Base-by-base conservation (phyloP, 2,113 vertebrate species). In the Cyprinodon tularosa region DNA sequence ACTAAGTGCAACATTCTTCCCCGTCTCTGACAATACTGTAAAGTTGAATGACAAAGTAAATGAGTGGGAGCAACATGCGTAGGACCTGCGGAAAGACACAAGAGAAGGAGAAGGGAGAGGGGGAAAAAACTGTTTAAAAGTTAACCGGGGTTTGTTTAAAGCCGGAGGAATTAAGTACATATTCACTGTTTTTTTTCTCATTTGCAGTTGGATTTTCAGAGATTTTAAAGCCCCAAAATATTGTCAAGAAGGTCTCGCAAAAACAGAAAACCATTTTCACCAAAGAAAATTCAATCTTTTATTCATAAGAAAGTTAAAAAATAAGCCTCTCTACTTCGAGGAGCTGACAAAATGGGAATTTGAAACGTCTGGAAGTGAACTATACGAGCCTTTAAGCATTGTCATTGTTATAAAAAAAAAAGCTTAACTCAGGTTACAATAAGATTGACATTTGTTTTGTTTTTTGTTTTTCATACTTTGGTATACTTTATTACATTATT, bases 21-120 rank as follows among this genome's bases (percentile, higher is more conserved):
- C 76, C 68, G 73, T 83, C 80, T 82, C 66, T 10, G 75, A 78
- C 89, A 80, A 66, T 74, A 73, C 74, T 62, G 78, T 83, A 71
- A 66, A 64, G 76, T 83, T 77, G 68, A 88, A 60, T 76, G 80
- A 82, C 68, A n/a, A 59, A 48, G 60, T 65, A 65, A 61, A 45
- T 47, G 66, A 77, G 66, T 65, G 66, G 17, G 36, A 66, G 68
- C 40, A 59, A 39, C 7, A 15, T 74, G 48, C 83, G 17, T 72
- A 66, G 70, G 74, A 53, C 60, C 64, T 36, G 29, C 29, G 68
- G 38, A 78, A 64, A 72, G 20, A 47, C 50, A 57, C 59, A 40
- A 62, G 67, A 53, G 50, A 7, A 22, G 40, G 29, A 62, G 36
- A 38, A 20, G 17, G 38, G 66, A 68, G 29, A 29, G 29, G 29